Evolutionary conservation across 2,113 vertebrate species (phyloP).

Genomic region (Poecile atricapillus): DNA sequence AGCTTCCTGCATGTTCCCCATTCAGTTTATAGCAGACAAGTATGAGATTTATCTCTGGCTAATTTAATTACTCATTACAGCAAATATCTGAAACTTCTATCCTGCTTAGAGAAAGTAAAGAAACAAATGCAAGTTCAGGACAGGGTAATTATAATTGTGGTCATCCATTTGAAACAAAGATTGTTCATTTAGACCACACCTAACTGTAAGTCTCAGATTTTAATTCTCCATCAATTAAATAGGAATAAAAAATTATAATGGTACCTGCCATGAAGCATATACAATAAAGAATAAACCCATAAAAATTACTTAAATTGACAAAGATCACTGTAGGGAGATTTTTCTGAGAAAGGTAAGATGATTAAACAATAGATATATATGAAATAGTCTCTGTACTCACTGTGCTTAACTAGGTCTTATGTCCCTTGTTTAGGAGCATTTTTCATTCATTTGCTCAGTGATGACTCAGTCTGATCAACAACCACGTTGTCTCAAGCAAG

Average conservation of each 20-base stretch:
- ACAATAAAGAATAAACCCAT: neutral
- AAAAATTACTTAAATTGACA: neutral
- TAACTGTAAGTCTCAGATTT: neutral
- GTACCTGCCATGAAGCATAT: neutral
- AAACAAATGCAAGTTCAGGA: neutral
- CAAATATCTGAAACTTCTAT: neutral
- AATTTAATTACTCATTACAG: neutral
- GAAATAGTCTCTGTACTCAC: neutral
- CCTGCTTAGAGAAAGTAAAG: neutral
- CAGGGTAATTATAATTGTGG: neutral
- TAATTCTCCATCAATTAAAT: neutral
- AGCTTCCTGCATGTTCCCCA: neutral
- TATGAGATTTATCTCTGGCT: neutral
- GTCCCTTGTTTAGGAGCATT: neutral
- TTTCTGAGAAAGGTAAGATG: neutral
- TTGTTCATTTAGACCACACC: neutral
- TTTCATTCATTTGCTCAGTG: neutral
- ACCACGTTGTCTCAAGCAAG: neutral
- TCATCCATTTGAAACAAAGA: neutral
- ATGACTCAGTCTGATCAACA: neutral
- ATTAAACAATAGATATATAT: neutral
- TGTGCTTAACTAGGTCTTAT: neutral
- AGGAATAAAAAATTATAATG: neutral
- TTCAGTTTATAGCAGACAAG: neutral
- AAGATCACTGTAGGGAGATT: neutral